These are phyloP conservation scores for Pseudoatta argentina DNA, from an alignment of 1,140 invertebrate genomes.

Conservation along the genomic window DNA sequence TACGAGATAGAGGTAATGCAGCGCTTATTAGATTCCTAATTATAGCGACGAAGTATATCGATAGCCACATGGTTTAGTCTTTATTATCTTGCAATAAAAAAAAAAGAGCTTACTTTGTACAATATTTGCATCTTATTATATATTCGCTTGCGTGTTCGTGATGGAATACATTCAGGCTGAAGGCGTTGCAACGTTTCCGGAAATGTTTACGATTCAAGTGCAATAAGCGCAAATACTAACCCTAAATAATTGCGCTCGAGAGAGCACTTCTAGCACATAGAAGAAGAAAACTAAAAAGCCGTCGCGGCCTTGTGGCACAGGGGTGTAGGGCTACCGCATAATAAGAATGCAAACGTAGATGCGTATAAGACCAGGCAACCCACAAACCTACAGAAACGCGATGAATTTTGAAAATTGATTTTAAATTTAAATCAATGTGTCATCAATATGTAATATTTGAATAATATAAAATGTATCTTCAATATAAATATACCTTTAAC, in stretches of 20 bases:
- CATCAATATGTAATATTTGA: not conserved
- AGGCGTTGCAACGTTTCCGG: conserved; percentile 28
- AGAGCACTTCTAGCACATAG: not conserved
- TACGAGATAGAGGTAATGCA: not conserved
- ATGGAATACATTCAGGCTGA: conserved; percentile 20
- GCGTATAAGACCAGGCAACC: not conserved
- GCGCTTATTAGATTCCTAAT: conserved; percentile 33
- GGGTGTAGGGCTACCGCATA: conserved; percentile 2
- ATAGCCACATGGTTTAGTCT: not conserved
- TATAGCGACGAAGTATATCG: not conserved
- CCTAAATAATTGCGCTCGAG: conserved; percentile 42
- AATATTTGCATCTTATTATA: conserved; percentile 5
- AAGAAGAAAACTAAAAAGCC: conserved; percentile 10
- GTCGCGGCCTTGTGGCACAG: not conserved
- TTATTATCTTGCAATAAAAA: not conserved
- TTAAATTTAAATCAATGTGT: not conserved
- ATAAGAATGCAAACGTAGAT: not conserved
- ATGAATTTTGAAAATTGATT: not conserved
- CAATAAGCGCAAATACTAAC: conserved; percentile 44
- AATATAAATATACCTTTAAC: not conserved
- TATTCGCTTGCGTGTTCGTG: not conserved
- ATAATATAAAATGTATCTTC: not conserved
- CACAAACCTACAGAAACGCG: not conserved
- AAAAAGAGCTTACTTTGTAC: not conserved
- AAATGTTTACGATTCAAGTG: conserved; percentile 56